Evolutionary conservation across 2,797 vertebrate genomes (phyloP).

Genomic region (Sebastiscus tertius): DNA sequence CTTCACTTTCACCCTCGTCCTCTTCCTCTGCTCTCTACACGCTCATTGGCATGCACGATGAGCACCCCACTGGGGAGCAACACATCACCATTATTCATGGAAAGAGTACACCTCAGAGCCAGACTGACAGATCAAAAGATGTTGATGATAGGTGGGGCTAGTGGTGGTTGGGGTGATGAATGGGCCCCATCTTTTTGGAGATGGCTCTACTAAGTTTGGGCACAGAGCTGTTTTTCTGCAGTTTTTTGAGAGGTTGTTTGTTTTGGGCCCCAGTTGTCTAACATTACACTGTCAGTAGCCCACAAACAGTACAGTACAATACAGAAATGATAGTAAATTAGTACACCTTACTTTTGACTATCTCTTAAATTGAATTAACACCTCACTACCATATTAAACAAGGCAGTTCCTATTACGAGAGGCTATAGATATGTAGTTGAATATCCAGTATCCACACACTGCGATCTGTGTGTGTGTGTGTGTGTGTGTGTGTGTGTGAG

Average conservation of each 20-base stretch:
- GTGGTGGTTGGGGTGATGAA: constrained; percentile 59
- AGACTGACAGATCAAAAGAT: constrained; percentile 76
- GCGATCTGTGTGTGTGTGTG: background rate
- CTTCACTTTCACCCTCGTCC: constrained; percentile 39
- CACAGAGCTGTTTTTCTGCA: constrained; percentile 38
- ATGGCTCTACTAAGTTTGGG: constrained; percentile 49
- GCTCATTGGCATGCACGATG: constrained; percentile 70
- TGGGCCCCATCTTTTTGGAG: constrained; percentile 54
- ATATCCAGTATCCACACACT: background rate
- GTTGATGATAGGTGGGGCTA: constrained; percentile 65
- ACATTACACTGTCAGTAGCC: background rate
- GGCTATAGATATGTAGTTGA: background rate
- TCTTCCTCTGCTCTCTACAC: constrained; percentile 32
- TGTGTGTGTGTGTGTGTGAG: background rate
- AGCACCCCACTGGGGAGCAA: constrained; percentile 61
- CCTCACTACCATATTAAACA: background rate
- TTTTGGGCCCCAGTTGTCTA: background rate
- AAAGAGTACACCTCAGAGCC: constrained; percentile 65
- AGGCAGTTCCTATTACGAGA: background rate
- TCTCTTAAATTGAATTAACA: constrained; percentile 39
- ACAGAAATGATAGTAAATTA: background rate
- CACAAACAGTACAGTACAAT: background rate
- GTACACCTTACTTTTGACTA: background rate
- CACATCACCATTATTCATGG: constrained; percentile 76
- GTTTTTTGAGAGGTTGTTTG: constrained; percentile 26